A percentile compares a stretch with the other conserved stretches of the same genome.
Evolutionary conservation across 2,113 vertebrate species (phyloP).

Genomic region (Hucho hucho): DNA sequence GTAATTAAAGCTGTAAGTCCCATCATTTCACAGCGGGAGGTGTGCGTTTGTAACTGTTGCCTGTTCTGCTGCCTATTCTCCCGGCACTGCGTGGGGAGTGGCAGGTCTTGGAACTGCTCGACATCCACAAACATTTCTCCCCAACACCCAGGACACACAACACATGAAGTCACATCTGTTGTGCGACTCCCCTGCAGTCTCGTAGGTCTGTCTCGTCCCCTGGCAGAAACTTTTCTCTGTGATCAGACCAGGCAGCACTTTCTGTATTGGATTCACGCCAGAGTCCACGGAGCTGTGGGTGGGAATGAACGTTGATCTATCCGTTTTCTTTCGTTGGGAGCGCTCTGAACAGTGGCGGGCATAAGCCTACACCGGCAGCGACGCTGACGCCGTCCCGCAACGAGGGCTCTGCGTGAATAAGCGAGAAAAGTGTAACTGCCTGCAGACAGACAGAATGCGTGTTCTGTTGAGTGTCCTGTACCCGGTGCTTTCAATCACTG

Average conservation of each 20-base stretch:
- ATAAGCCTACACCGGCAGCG: slow-evolving; percentile 10
- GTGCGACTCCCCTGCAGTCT: slow-evolving; percentile 45
- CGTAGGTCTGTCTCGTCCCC: slow-evolving; percentile 15
- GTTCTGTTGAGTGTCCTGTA: slow-evolving; percentile 77
- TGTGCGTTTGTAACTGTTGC: slow-evolving; percentile 6
- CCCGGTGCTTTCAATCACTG: slow-evolving; percentile 79
- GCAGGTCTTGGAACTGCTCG: slow-evolving; percentile 9
- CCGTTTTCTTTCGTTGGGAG: slow-evolving; percentile 44
- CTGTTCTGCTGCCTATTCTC: no score
- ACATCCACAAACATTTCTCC: slow-evolving; percentile 38
- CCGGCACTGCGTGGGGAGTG: background rate
- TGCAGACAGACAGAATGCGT: slow-evolving; percentile 80
- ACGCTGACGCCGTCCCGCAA: slow-evolving; percentile 30
- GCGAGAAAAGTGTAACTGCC: slow-evolving; percentile 66
- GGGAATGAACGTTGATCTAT: slow-evolving; percentile 48
- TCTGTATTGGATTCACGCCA: slow-evolving; percentile 32
- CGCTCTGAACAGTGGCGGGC: slow-evolving; percentile 33
- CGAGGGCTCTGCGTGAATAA: slow-evolving; percentile 51
- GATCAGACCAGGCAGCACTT: slow-evolving; percentile 8
- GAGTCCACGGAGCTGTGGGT: slow-evolving; percentile 25
- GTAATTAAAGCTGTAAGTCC: no score
- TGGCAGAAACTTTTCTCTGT: slow-evolving; percentile 63
- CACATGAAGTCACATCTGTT: slow-evolving; percentile 79
- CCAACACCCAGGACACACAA: slow-evolving; percentile 36
- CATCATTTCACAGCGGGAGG: background rate